Conservation (phyloP, 2,888 invertebrate genomes). For the Agonopterix alstromeriana region DNA sequence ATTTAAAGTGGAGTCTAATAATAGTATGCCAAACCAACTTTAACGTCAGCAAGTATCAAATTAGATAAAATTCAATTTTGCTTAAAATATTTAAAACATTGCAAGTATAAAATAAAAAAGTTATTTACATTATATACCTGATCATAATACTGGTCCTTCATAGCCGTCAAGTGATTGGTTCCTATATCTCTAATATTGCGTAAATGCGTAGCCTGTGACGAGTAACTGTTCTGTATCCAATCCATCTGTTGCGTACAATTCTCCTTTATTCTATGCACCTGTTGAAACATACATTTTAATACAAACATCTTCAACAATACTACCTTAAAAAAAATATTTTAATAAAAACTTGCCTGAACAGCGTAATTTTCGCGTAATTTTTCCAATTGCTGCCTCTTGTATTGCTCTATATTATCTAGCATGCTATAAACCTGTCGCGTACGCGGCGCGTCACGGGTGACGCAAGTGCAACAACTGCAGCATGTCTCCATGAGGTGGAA, state of each 20-base stretch:
- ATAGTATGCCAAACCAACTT: no score
- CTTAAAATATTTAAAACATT: no score
- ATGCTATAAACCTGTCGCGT: conserved; percentile 90
- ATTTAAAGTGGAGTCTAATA: no score
- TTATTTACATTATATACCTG: conserved; percentile 80
- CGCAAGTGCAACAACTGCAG: conserved; percentile 86
- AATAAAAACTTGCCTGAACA: conserved; percentile 79
- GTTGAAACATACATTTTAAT: conserved; percentile 6
- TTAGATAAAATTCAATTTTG: no score
- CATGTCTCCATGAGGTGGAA: conserved; percentile 84
- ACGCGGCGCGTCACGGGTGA: conserved; percentile 83
- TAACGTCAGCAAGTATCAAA: no score
- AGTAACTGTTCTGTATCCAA: conserved; percentile 94
- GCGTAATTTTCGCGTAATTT: conserved; percentile 94
- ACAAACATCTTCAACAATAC: not conserved
- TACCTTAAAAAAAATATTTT: not conserved
- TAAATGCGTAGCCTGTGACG: conserved; percentile 89
- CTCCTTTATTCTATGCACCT: conserved; percentile 93
- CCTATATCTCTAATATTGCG: conserved; percentile 95
- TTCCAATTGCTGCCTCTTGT: conserved; percentile 92
- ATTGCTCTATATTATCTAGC: conserved; percentile 92
- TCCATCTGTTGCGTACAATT: conserved; percentile 96
- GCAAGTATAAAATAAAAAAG: not conserved
- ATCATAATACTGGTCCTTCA: conserved; percentile 94
- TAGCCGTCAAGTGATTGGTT: conserved; percentile 88